Evolutionary conservation across 2,113 vertebrate genomes (phyloP).

Genomic region (Malurus cyaneus): DNA sequence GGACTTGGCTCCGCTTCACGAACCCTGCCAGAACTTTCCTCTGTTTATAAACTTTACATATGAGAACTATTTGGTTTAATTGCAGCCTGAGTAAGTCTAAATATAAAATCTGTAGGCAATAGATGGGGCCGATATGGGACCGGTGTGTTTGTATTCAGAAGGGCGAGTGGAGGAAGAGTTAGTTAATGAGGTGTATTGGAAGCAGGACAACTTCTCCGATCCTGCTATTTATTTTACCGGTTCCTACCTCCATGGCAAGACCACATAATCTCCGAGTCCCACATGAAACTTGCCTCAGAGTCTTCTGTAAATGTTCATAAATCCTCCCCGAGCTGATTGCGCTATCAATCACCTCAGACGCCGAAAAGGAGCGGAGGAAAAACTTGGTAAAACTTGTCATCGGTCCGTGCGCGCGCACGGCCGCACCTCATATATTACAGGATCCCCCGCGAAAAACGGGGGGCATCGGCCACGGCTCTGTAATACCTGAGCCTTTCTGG

Average conservation of each 20-base stretch:
- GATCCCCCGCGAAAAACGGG: background rate
- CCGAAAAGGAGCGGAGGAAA: slow-evolving; percentile 30
- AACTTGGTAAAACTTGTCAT: slow-evolving; percentile 61
- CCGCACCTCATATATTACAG: slow-evolving; percentile 20
- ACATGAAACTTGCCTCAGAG: slow-evolving; percentile 57
- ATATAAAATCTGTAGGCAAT: slow-evolving; percentile 49
- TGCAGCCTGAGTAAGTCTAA: slow-evolving; percentile 42
- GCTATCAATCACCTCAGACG: slow-evolving; percentile 32
- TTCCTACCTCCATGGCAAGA: slow-evolving; percentile 48
- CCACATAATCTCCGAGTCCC: slow-evolving; percentile 57
- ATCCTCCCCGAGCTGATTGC: background rate
- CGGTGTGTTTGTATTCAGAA: slow-evolving; percentile 42
- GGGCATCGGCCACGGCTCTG: background rate
- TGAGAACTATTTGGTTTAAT: slow-evolving; percentile 61
- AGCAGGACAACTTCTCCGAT: slow-evolving; percentile 34
- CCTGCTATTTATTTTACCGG: slow-evolving; percentile 51
- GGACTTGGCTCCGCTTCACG: slow-evolving; percentile 1
- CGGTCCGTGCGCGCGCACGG: background rate
- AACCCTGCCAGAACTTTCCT: slow-evolving; percentile 41
- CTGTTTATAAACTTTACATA: slow-evolving; percentile 57
- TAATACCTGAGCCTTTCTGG: slow-evolving; percentile 37
- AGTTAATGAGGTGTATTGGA: slow-evolving; percentile 50
- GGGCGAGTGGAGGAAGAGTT: slow-evolving; percentile 37
- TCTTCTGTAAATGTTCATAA: slow-evolving; percentile 57
- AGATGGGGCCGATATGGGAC: slow-evolving; percentile 18